Evolutionary conservation across 1,140 invertebrate species (phyloP).

Genomic region (Habropoda laboriosa): DNA sequence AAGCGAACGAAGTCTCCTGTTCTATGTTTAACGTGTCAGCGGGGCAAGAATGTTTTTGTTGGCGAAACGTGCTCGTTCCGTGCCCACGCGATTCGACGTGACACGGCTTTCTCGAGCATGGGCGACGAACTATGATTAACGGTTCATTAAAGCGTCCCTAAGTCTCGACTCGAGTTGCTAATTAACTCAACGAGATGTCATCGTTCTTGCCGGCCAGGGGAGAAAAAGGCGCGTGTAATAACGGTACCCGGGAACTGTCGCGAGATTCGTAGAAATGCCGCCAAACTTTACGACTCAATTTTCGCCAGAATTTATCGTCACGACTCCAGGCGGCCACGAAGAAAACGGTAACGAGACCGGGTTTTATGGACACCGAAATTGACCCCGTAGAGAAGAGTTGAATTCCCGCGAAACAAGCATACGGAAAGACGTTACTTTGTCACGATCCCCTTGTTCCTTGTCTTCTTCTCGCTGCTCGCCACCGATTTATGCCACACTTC

Average conservation of each 20-base stretch:
- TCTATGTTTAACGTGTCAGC: neutral
- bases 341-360: conserved; percentile 41
- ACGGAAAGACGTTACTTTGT: conserved; percentile 9
- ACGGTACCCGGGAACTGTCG: conserved; percentile 4
- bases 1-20: no score
- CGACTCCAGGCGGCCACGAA: neutral
- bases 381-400: conserved; percentile 7
- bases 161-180: conserved; percentile 11
- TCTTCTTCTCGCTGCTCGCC: neutral
- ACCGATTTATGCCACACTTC: neutral
- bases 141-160: conserved; percentile 19
- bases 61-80: neutral
- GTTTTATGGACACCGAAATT: conserved; percentile 44
- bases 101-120: neutral
- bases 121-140: conserved; percentile 41
- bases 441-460: neutral
- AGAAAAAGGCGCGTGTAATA: conserved; percentile 22
- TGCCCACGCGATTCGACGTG: neutral
- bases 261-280: conserved; percentile 36
- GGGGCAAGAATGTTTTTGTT: neutral
- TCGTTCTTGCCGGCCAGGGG: neutral
- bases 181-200: conserved; percentile 37
- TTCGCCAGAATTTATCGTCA: conserved; percentile 35
- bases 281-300: conserved; percentile 43
- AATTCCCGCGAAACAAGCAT: conserved; percentile 24